These are phyloP conservation scores for Cynaeus angustus DNA, from an alignment of 2,888 invertebrate species.

Conservation along the genomic window DNA sequence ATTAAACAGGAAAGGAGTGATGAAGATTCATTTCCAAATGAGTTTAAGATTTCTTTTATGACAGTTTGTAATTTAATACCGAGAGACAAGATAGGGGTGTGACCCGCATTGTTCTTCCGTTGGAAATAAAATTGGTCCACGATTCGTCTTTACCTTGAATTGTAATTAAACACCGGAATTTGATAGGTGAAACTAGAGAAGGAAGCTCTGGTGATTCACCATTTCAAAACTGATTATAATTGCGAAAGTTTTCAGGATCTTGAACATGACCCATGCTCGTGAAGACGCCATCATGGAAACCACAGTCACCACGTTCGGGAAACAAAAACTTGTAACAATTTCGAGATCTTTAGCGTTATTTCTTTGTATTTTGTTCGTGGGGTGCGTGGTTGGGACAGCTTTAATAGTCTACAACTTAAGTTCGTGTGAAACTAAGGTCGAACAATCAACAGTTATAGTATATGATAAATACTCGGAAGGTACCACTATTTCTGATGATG, in stretches of 20 bases:
- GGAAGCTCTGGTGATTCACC: no score
- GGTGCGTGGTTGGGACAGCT: constrained; percentile 81
- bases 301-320: constrained; percentile 77
- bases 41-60: constrained; percentile 44
- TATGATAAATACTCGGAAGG: constrained; percentile 59
- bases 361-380: constrained; percentile 77
- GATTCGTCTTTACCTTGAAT: no score
- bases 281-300: constrained; percentile 63
- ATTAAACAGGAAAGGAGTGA: constrained; percentile 29
- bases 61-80: constrained; percentile 44
- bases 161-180: no score
- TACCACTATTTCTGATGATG: constrained; percentile 12
- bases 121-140: no score
- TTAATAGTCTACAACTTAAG: constrained; percentile 86
- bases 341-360: constrained; percentile 79
- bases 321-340: constrained; percentile 77
- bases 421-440: constrained; percentile 75
- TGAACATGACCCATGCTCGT: constrained; percentile 60
- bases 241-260: constrained; percentile 25
- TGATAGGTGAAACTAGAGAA: no score
- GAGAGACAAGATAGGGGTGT: constrained; percentile 38
- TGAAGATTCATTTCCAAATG: constrained; percentile 21
- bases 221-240: no score
- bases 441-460: constrained; percentile 67
- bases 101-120: constrained; percentile 47